Percentiles rank a stretch among this genome's conserved stretches.
Conservation (phyloP, 2,888 invertebrate genomes). For the Tubulanus polymorphus region DNA sequence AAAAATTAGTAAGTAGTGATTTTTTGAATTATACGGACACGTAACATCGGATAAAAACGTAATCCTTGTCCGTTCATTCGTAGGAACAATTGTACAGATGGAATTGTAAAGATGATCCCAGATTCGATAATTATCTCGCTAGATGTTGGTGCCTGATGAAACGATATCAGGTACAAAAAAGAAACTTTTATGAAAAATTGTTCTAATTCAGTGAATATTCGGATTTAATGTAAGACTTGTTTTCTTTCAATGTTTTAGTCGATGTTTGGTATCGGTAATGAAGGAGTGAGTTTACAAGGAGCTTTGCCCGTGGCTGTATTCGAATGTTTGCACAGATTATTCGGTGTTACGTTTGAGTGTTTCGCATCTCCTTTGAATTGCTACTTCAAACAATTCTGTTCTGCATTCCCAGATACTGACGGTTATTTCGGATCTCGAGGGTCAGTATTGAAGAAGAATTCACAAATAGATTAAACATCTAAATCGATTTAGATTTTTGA, state of each 20-base stretch:
- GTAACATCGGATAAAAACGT: not conserved
- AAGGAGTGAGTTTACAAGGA: constrained; percentile 53
- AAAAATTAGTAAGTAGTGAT: constrained; percentile 73
- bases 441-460: constrained; percentile 58
- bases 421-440: constrained; percentile 94
- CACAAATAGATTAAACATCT: not conserved
- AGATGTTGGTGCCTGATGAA: constrained; percentile 92
- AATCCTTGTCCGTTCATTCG: too few species aligned
- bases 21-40: not conserved
- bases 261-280: constrained; percentile 16
- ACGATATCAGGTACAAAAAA: constrained; percentile 66
- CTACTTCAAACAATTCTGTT: constrained; percentile 93
- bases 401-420: constrained; percentile 92
- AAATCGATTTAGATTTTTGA: not conserved
- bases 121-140: constrained; percentile 88
- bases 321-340: constrained; percentile 85
- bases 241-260: not conserved
- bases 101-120: constrained; percentile 92
- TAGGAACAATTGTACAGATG: constrained; percentile 91
- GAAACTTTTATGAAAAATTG: not conserved
- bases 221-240: not conserved
- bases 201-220: not conserved
- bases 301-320: constrained; percentile 88
- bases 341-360: constrained; percentile 94
- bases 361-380: constrained; percentile 95